phyloP scores from a whole-genome alignment of 2,797 vertebrate genomes.

The Phrynocephalus vlangalii region DNA sequence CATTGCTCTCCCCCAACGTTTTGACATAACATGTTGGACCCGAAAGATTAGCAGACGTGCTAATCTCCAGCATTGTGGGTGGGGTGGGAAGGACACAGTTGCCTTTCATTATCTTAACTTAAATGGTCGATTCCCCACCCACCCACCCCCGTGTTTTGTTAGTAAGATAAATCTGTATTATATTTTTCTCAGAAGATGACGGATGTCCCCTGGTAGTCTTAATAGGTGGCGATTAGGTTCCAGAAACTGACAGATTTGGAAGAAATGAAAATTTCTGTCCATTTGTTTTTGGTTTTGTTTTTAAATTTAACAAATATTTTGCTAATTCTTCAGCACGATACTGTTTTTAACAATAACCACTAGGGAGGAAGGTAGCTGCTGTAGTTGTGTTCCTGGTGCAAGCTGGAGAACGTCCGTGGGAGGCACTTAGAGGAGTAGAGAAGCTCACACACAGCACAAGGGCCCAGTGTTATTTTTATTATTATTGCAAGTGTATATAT shows the following conservation, averaged over 20 bases:
- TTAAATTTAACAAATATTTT: conserved; percentile 66
- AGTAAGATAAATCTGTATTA: conserved; percentile 68
- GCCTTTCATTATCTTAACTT: conserved; percentile 75
- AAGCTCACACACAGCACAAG: conserved; percentile 78
- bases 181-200: conserved; percentile 61
- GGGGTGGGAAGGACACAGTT: conserved; percentile 30
- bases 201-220: conserved; percentile 59
- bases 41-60: conserved; percentile 59
- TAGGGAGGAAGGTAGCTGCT: conserved; percentile 77
- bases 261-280: conserved; percentile 62
- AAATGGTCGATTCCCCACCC: conserved; percentile 54
- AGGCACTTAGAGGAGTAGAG: conserved; percentile 63
- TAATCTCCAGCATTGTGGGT: conserved; percentile 42
- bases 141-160: conserved; percentile 57
- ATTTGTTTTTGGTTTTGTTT: conserved; percentile 35
- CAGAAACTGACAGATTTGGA: conserved; percentile 63
- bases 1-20: conserved; percentile 29
- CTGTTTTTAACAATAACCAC: conserved; percentile 84
- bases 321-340: conserved; percentile 70
- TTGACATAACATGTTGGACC: conserved; percentile 58
- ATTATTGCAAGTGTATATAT: conserved; percentile 76
- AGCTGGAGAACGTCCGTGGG: conserved; percentile 55
- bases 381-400: conserved; percentile 66
- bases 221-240: conserved; percentile 60
- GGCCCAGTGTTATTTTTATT: conserved; percentile 70